Evolutionary conservation across 37 sponge, comb jelly and placozoan species (phyloP).

Genomic region (Bolinopsis microptera): DNA sequence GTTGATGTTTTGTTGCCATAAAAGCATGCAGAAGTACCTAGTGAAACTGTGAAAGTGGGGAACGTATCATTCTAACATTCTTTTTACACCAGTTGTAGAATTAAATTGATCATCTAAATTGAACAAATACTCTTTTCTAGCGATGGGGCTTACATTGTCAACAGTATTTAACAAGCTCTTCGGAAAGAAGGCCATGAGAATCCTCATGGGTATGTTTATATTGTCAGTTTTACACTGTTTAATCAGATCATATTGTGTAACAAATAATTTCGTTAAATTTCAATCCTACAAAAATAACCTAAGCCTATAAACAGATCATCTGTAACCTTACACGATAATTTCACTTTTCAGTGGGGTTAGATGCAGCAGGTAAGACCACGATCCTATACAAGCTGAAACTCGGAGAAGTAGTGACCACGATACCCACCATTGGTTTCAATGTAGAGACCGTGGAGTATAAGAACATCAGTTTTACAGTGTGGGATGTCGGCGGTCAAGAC

Average conservation of each 20-base stretch:
- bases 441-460: slow-evolving; percentile 98
- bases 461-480: slow-evolving; percentile 83
- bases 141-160: slow-evolving; percentile 90
- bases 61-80: too few species aligned
- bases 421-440: slow-evolving; percentile 98
- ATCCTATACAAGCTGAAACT: slow-evolving; percentile 95
- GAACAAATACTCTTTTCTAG: too few species aligned
- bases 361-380: slow-evolving; percentile 98
- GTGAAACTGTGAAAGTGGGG: too few species aligned
- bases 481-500: slow-evolving; percentile 74
- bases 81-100: too few species aligned
- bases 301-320: too few species aligned
- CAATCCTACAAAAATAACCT: too few species aligned
- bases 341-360: slow-evolving; percentile 95
- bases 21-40: too few species aligned
- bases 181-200: slow-evolving; percentile 92
- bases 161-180: slow-evolving; percentile 80
- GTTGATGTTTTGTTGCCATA: too few species aligned
- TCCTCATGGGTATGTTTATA: slow-evolving; percentile 88
- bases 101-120: too few species aligned
- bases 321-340: too few species aligned
- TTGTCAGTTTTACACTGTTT: neutral
- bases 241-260: neutral
- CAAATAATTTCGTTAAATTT: too few species aligned
- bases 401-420: slow-evolving; percentile 96